phyloP scores from a whole-genome alignment of 2,113 vertebrate genomes.

The Chitala chitala region DNA sequence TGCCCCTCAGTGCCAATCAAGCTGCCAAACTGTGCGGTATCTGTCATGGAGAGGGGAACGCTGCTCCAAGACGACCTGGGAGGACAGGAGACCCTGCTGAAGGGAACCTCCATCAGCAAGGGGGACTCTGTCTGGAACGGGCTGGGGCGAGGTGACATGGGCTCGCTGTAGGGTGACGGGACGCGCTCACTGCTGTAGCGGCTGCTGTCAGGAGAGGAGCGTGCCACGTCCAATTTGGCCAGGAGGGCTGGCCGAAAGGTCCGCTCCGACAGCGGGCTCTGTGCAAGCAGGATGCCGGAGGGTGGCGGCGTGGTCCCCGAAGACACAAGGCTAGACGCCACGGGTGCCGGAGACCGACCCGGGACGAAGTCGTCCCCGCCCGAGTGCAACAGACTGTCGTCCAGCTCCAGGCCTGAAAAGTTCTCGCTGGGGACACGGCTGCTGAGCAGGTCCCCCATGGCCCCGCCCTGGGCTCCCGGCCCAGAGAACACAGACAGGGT shows the following conservation, averaged over 20 bases:
- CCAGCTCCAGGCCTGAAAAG: conserved; percentile 89
- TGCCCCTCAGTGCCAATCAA: conserved; percentile 87
- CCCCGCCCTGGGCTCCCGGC: conserved; percentile 68
- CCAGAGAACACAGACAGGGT: conserved; percentile 71
- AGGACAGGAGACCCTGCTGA: conserved; percentile 75
- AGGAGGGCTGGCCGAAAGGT: conserved; percentile 84
- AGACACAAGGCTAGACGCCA: conserved; percentile 44
- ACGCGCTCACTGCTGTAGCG: conserved; percentile 94
- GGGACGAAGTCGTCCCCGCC: conserved; percentile 76
- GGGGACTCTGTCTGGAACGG: conserved; percentile 86
- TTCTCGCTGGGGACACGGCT: conserved; percentile 84
- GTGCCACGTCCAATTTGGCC: conserved; percentile 80
- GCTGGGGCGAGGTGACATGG: conserved; percentile 82
- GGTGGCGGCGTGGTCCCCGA: conserved; percentile 65
- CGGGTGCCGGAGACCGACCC: conserved; percentile 68
- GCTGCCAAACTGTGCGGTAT: conserved; percentile 85
- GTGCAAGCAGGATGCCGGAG: conserved; percentile 68
- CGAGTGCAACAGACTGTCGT: conserved; percentile 86
- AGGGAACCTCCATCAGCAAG: conserved; percentile 87
- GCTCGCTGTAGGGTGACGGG: conserved; percentile 91
- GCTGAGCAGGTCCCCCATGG: conserved; percentile 87
- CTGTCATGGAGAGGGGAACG: conserved; percentile 80
- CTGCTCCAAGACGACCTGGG: conserved; percentile 88
- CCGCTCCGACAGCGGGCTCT: conserved; percentile 79
- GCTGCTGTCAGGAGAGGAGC: conserved; percentile 84